These are phyloP conservation scores for Acanthochromis polyacanthus DNA, from an alignment of 2,113 vertebrate genomes.

Conservation along the genomic window DNA sequence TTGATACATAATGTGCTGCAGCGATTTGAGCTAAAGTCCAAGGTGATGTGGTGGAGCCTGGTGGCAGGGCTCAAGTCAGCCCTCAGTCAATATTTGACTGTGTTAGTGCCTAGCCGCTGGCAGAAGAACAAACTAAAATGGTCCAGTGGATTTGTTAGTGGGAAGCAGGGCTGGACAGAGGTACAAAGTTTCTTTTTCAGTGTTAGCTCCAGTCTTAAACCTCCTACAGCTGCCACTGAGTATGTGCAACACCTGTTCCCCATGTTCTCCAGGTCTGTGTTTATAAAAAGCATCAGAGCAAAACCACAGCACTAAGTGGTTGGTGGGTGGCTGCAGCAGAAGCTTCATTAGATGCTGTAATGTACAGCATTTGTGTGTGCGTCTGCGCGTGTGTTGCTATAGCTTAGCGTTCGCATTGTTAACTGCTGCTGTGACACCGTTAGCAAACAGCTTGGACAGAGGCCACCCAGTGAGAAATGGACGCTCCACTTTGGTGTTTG, in stretches of 20 bases:
- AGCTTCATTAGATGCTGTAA: conserved; percentile 48
- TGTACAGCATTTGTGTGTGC: neutral
- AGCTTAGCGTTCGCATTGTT: conserved; percentile 28
- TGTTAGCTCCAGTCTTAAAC: conserved; percentile 12
- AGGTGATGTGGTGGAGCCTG: conserved; percentile 44
- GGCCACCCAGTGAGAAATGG: conserved; percentile 57
- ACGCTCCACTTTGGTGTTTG: conserved; percentile 40
- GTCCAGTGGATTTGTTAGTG: conserved; percentile 30
- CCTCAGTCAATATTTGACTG: conserved; percentile 78
- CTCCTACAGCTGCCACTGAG: conserved; percentile 38
- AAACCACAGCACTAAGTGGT: conserved; percentile 60
- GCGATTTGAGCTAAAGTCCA: conserved; percentile 33
- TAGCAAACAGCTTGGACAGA: conserved; percentile 58
- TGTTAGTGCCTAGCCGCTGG: conserved; percentile 59
- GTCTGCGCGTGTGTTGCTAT: neutral
- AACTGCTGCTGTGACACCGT: conserved; percentile 50
- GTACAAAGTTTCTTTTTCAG: conserved; percentile 18
- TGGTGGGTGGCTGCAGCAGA: conserved; percentile 52
- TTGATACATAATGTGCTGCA: conserved; percentile 11
- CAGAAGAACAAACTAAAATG: conserved; percentile 57
- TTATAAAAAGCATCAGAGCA: conserved; percentile 64
- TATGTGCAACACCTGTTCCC: conserved; percentile 65
- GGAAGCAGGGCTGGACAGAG: conserved; percentile 2
- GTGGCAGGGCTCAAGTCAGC: conserved; percentile 40
- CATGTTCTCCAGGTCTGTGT: conserved; percentile 61